Conservation (phyloP, 2,888 invertebrate species). For the Heliconius charithonia region DNA sequence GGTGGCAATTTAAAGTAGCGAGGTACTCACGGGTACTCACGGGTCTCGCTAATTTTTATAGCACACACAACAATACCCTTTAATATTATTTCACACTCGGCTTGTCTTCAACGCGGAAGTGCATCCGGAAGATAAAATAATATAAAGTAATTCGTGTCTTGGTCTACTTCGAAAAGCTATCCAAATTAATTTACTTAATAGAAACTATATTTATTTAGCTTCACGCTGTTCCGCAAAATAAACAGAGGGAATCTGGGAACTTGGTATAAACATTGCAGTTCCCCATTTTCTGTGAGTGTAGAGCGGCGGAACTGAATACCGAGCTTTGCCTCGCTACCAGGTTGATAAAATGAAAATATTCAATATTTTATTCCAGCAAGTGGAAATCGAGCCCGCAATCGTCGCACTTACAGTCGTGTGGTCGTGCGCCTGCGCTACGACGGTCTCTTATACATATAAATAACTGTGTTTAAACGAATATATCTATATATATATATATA, state of each 20-base stretch:
- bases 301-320: too few relatives aligned
- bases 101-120: conserved; percentile 35
- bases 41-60: conserved; percentile 8
- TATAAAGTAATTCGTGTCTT: not conserved
- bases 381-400: too few relatives aligned
- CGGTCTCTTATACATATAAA: not conserved
- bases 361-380: too few relatives aligned
- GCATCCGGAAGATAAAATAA: conserved; percentile 20
- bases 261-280: too few relatives aligned
- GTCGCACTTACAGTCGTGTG: too few relatives aligned
- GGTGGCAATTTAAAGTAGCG: not conserved
- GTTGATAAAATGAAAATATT: too few relatives aligned
- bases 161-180: not conserved
- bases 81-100: conserved; percentile 33
- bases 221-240: too few relatives aligned
- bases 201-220: too few relatives aligned
- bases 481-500: not conserved
- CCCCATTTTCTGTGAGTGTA: too few relatives aligned
- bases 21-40: not conserved
- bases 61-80: conserved; percentile 5
- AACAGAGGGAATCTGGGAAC: too few relatives aligned
- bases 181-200: too few relatives aligned
- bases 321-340: too few relatives aligned
- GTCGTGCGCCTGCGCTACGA: not conserved
- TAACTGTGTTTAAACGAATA: not conserved